These are phyloP conservation scores for Laterallus jamaicensis DNA, from an alignment of 2,113 vertebrate species.

Conservation along the genomic window DNA sequence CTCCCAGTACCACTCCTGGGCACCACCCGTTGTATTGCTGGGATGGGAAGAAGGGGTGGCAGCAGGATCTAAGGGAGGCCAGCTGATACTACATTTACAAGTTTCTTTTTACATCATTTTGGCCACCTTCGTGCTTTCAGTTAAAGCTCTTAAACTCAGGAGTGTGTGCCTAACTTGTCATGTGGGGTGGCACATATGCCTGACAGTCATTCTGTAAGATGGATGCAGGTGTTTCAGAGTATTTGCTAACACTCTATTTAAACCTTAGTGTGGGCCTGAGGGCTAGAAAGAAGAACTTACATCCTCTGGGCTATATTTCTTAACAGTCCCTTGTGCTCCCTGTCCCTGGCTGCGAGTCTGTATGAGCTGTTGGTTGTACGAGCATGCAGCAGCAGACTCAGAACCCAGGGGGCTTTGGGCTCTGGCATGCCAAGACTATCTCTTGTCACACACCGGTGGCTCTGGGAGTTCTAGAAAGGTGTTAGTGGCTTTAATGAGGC, in stretches of 20 bases:
- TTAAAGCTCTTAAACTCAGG: neutral
- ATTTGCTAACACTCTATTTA: rapidly evolving
- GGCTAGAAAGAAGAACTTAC: neutral
- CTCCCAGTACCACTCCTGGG: neutral
- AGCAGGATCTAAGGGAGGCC: rapidly evolving
- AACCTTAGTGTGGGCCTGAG: rapidly evolving
- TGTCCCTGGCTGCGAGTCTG: rapidly evolving
- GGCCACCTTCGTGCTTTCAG: neutral
- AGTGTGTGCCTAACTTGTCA: rapidly evolving
- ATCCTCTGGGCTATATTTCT: rapidly evolving
- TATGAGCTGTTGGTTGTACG: rapidly evolving
- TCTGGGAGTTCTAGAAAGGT: too few species aligned
- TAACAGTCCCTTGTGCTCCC: neutral
- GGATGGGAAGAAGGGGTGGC: neutral
- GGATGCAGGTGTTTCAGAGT: neutral
- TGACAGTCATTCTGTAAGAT: neutral
- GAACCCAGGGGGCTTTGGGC: neutral
- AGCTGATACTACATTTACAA: rapidly evolving
- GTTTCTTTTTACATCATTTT: rapidly evolving
- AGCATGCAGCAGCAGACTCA: neutral
- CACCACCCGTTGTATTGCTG: neutral
- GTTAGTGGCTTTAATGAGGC: neutral
- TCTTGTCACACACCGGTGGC: rapidly evolving
- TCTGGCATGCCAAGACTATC: neutral
- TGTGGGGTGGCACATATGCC: rapidly evolving